A percentile compares a stretch with the other conserved stretches of the same genome.
These are phyloP conservation scores for Zaprionus inermis DNA, from an alignment of 1,140 invertebrate genomes.

Conservation along the genomic window DNA sequence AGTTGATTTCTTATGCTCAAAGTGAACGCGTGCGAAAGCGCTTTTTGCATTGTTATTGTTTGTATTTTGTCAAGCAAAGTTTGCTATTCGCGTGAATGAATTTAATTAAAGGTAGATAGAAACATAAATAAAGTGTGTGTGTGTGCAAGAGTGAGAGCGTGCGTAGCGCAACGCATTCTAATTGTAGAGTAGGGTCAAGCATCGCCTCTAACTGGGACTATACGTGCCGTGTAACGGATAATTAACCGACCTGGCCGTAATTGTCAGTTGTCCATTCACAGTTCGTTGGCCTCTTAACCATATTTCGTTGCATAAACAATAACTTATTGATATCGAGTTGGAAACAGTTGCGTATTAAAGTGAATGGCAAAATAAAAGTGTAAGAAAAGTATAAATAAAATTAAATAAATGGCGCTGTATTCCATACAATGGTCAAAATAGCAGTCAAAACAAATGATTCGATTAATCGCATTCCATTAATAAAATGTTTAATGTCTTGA, in stretches of 20 bases:
- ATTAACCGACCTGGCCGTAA: slow-evolving; percentile 49
- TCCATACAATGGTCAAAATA: neutral
- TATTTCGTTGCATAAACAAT: slow-evolving; percentile 57
- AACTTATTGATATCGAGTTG: slow-evolving; percentile 54
- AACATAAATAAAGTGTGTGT: neutral
- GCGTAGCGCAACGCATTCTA: slow-evolving; percentile 31
- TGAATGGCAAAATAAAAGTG: slow-evolving; percentile 1
- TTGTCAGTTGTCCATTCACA: slow-evolving; percentile 22
- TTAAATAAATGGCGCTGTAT: no score
- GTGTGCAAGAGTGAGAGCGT: neutral
- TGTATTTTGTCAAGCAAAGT: slow-evolving; percentile 25
- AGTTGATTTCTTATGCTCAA: slow-evolving; percentile 72
- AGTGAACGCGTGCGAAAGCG: slow-evolving; percentile 66
- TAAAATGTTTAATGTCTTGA: no score
- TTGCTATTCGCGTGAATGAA: slow-evolving; percentile 32
- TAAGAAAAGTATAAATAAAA: neutral
- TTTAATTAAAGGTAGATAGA: slow-evolving; percentile 26
- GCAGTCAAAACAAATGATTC: neutral
- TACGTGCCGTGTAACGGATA: slow-evolving; percentile 55
- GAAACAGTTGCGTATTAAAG: slow-evolving; percentile 16
- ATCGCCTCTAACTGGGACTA: slow-evolving; percentile 5
- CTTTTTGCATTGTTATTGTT: slow-evolving; percentile 29
- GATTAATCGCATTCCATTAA: neutral
- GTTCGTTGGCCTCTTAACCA: slow-evolving; percentile 62
- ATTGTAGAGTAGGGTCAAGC: slow-evolving; percentile 3